Evolutionary conservation across 2,797 vertebrate genomes (phyloP).

Genomic region (Odontamblyopus lacepedii): DNA sequence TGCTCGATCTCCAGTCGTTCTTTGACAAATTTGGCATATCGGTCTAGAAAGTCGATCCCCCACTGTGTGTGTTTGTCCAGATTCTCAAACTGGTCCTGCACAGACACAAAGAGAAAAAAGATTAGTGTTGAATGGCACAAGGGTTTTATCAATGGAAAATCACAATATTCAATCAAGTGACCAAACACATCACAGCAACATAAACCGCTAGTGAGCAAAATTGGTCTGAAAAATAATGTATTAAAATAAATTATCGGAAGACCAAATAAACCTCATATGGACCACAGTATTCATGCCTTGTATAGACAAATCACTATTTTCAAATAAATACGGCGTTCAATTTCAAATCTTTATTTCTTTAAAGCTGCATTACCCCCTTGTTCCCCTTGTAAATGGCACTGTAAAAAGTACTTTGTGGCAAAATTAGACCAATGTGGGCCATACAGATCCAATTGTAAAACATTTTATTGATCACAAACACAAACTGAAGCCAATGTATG

Average conservation of each 20-base stretch:
- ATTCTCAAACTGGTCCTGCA: constrained; percentile 97
- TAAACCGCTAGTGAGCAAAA: too few species aligned
- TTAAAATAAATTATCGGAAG: too few species aligned
- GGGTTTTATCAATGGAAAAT: not conserved
- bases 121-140: not conserved
- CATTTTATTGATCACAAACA: too few species aligned
- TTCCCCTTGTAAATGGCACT: not conserved
- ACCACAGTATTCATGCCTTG: too few species aligned
- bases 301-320: not conserved
- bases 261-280: too few species aligned
- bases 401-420: too few species aligned
- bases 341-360: not conserved
- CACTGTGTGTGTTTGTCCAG: constrained; percentile 98
- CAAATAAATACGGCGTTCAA: not conserved
- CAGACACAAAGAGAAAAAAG: constrained; percentile 7
- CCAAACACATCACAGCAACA: too few species aligned
- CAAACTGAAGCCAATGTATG: not conserved
- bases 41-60: constrained; percentile 98
- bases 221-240: too few species aligned
- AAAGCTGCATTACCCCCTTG: not conserved
- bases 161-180: too few species aligned
- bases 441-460: too few species aligned
- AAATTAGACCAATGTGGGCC: too few species aligned
- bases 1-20: constrained; percentile 98
- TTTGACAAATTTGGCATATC: constrained; percentile 97